These are phyloP conservation scores for Protula sp. DNA, from an alignment of 2,888 invertebrate genomes.

Conservation along the genomic window DNA sequence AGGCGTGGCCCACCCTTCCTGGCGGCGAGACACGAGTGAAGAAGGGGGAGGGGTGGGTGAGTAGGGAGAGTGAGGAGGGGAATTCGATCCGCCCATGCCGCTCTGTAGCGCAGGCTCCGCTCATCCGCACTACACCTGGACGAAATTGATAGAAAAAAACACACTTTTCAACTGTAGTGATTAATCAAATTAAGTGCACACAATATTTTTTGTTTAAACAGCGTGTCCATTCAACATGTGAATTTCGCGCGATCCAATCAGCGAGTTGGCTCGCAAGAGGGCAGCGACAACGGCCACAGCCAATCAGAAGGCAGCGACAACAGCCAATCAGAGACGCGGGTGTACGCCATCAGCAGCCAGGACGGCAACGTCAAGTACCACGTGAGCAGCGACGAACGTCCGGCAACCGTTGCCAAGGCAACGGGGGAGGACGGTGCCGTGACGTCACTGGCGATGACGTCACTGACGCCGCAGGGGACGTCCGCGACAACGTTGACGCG, in stretches of 20 bases:
- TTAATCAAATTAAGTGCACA: no score
- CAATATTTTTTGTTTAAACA: constrained; percentile 19
- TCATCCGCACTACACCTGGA: no score
- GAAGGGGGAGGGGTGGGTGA: no score
- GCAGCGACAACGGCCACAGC: constrained; percentile 27
- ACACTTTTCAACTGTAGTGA: no score
- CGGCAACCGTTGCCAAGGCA: constrained; percentile 2
- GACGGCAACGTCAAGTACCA: constrained; percentile 67
- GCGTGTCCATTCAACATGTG: constrained; percentile 57
- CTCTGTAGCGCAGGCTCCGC: no score
- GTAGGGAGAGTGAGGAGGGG: no score
- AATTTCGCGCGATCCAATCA: constrained; percentile 51
- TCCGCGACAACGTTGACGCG: constrained; percentile 28
- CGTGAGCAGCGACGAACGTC: constrained; percentile 43
- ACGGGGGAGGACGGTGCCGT: background rate
- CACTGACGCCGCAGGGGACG: constrained; percentile 50
- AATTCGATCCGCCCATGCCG: no score
- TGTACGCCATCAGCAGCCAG: constrained; percentile 76
- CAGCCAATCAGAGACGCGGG: constrained; percentile 56
- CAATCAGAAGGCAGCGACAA: constrained; percentile 1
- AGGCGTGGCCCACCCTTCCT: constrained; percentile 69
- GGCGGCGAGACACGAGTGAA: no score
- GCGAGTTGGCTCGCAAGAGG: constrained; percentile 37
- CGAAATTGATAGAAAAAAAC: no score
- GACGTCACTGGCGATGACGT: constrained; percentile 58